Percentiles rank a stretch among this genome's conserved stretches.
phyloP scores from a whole-genome alignment of 2,888 invertebrate genomes.

The Psylliodes chrysocephalus region DNA sequence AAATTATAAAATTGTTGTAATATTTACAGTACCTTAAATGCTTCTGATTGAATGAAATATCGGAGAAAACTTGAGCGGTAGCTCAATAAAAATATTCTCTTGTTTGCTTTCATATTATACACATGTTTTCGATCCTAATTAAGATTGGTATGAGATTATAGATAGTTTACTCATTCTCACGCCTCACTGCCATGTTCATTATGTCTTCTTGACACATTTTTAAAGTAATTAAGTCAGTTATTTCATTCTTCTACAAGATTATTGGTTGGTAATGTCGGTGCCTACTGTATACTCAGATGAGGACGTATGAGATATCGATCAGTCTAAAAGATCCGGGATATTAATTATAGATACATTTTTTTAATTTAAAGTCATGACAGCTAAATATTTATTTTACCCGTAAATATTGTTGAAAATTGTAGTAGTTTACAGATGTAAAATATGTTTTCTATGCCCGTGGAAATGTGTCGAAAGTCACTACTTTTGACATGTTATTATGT shows the following conservation, averaged over 20 bases:
- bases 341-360: neutral
- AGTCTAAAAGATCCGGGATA: neutral
- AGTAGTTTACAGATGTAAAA: too few species aligned
- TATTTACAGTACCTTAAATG: too few species aligned
- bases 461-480: too few species aligned
- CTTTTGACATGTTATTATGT: too few species aligned
- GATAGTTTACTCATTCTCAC: neutral
- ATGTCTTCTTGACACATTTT: conserved; percentile 11
- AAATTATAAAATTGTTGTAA: too few species aligned
- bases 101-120: conserved; percentile 9
- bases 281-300: neutral
- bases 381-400: too few species aligned
- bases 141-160: conserved; percentile 13
- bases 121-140: conserved; percentile 7
- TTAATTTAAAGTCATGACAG: too few species aligned
- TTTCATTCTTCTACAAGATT: neutral
- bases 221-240: conserved; percentile 6
- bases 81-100: neutral
- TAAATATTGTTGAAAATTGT: too few species aligned
- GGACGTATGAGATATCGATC: neutral
- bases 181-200: neutral
- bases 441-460: too few species aligned
- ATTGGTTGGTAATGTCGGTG: neutral
- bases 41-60: too few species aligned
- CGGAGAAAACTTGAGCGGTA: too few species aligned